Evolutionary conservation across 1,140 invertebrate species (phyloP).

Genomic region (Psix sp.): DNA sequence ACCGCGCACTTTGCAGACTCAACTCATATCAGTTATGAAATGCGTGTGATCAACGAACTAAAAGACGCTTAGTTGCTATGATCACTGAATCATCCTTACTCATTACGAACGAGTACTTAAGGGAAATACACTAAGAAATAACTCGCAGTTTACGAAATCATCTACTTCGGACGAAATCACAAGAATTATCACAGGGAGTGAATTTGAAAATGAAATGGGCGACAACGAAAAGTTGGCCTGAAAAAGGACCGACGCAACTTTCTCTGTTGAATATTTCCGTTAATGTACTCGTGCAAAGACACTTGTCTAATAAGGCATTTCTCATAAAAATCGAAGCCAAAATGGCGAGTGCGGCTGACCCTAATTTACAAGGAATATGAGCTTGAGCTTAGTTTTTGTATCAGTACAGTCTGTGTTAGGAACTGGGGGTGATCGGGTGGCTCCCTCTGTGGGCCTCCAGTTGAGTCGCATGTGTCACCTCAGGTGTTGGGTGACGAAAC

Average conservation of each 20-base stretch:
- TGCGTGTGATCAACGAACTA: no score
- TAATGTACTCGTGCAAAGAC: conserved; percentile 37
- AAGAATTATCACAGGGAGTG: conserved; percentile 21
- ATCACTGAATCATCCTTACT: no score
- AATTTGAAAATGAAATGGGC: no score
- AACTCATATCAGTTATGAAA: no score
- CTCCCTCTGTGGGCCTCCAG: conserved; percentile 13
- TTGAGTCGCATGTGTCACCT: no score
- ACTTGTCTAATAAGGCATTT: conserved; percentile 57
- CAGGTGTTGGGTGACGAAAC: conserved; percentile 71
- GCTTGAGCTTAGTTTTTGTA: conserved; percentile 42
- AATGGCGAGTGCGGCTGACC: conserved; percentile 22
- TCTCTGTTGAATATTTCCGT: conserved; percentile 25
- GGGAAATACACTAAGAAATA: conserved; percentile 23
- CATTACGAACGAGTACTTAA: conserved; percentile 20
- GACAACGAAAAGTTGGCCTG: no score
- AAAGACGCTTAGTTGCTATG: no score
- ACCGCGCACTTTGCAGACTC: no score
- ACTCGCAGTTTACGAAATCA: background rate
- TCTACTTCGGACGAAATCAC: background rate
- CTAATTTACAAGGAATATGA: conserved; percentile 41
- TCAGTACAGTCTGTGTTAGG: conserved; percentile 42
- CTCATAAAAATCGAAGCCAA: conserved; percentile 20
- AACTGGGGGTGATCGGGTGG: conserved; percentile 39
- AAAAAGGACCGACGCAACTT: no score